A percentile compares a stretch with the other conserved stretches of the same genome.
Evolutionary conservation across 2,888 invertebrate genomes (phyloP).

Genomic region (Drosophila stalkeri): DNA sequence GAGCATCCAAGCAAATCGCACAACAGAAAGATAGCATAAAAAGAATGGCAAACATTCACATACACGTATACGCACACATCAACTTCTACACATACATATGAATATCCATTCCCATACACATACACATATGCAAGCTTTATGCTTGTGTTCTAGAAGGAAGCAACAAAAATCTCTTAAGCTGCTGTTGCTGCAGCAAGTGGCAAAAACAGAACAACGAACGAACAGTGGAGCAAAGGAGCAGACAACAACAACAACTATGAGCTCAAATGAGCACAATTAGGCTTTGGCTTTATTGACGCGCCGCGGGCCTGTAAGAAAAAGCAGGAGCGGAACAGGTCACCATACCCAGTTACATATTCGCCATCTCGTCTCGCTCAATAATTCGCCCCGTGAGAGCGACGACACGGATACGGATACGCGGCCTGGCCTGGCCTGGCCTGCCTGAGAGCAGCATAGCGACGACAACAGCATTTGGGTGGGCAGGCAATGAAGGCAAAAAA

Average conservation of each 20-base stretch:
- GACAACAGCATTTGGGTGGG: slow-evolving; percentile 67
- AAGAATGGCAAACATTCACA: slow-evolving; percentile 55
- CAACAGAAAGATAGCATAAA: slow-evolving; percentile 58
- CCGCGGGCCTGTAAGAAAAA: slow-evolving; percentile 46
- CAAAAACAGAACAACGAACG: slow-evolving; percentile 40
- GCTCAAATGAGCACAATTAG: slow-evolving; percentile 79
- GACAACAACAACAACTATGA: slow-evolving; percentile 45
- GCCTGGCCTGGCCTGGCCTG: slow-evolving; percentile 12
- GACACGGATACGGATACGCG: slow-evolving; percentile 43
- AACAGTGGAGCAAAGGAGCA: slow-evolving; percentile 49
- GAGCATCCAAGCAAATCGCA: slow-evolving; percentile 73
- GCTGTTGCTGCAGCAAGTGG: slow-evolving; percentile 50
- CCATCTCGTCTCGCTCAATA: slow-evolving; percentile 62
- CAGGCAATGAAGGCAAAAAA: slow-evolving; percentile 66
- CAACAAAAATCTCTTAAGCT: slow-evolving; percentile 61
- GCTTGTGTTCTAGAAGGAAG: slow-evolving; percentile 61
- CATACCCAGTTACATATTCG: slow-evolving; percentile 66
- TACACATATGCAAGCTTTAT: slow-evolving; percentile 36
- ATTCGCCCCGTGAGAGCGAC: slow-evolving; percentile 61
- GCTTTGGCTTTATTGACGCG: slow-evolving; percentile 75
- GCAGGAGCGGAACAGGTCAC: slow-evolving; percentile 71
- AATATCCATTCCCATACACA: slow-evolving; percentile 41
- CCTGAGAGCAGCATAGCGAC: slow-evolving; percentile 34
- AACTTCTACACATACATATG: slow-evolving; percentile 1
- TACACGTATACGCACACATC: slow-evolving; percentile 19